phyloP scores from a whole-genome alignment of 2,888 invertebrate species.

The Ecliptopera silaceata region DNA sequence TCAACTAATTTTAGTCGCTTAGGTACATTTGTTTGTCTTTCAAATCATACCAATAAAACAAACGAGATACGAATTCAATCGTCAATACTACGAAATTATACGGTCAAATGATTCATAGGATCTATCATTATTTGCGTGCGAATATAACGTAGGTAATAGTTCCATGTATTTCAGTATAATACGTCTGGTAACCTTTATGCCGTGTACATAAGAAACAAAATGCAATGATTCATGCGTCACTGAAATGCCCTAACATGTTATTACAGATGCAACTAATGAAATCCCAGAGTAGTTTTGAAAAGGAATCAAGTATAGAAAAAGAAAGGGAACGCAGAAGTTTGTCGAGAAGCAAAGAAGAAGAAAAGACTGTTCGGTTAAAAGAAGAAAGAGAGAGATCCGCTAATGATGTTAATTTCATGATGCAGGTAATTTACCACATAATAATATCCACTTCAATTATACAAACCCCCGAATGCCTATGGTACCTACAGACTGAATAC shows the following conservation, averaged over 20 bases:
- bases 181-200: not conserved
- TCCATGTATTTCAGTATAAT: not conserved
- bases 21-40: slow-evolving; percentile 26
- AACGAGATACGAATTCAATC: not conserved
- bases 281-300: slow-evolving; percentile 80
- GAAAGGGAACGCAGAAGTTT: slow-evolving; percentile 74
- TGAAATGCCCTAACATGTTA: slow-evolving; percentile 3
- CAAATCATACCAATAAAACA: slow-evolving; percentile 19
- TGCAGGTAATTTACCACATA: slow-evolving; percentile 62
- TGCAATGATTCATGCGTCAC: not conserved
- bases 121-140: not conserved
- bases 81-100: not conserved
- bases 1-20: slow-evolving; percentile 29
- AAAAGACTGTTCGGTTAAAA: slow-evolving; percentile 57
- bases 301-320: slow-evolving; percentile 76
- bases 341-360: slow-evolving; percentile 76
- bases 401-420: slow-evolving; percentile 77
- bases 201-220: not conserved
- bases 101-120: slow-evolving; percentile 2
- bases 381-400: slow-evolving; percentile 56
- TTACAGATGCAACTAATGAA: slow-evolving; percentile 82
- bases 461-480: no score
- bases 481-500: no score
- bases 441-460: no score
- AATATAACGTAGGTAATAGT: not conserved